Evolutionary conservation across 2,888 invertebrate genomes (phyloP).

Genomic region (Aporophyla lueneburgensis): DNA sequence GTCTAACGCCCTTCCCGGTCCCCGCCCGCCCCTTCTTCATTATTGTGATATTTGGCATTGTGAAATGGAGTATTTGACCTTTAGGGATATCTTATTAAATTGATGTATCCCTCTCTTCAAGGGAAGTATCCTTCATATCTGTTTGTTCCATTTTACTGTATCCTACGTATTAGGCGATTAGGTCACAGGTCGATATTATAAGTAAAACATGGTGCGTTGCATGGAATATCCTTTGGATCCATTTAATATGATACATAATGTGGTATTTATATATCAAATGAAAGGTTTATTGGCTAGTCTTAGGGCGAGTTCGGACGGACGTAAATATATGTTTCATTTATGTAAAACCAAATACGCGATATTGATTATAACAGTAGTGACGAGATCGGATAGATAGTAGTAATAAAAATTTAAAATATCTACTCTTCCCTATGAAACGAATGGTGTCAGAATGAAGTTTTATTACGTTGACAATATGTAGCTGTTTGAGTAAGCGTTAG

Average conservation of each 20-base stretch:
- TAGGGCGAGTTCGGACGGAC: slow-evolving; percentile 62
- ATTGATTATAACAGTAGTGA: slow-evolving; percentile 69
- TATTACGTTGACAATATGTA: slow-evolving; percentile 58
- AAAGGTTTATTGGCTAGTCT: slow-evolving; percentile 71
- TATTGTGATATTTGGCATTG: slow-evolving; percentile 71
- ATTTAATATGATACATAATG: slow-evolving; percentile 70
- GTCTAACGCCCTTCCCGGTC: slow-evolving; percentile 75
- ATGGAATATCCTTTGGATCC: slow-evolving; percentile 69
- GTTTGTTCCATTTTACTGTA: slow-evolving; percentile 60
- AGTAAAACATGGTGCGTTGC: slow-evolving; percentile 73
- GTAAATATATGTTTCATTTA: slow-evolving; percentile 66
- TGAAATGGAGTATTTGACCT: slow-evolving; percentile 55
- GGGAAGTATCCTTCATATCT: slow-evolving; percentile 57
- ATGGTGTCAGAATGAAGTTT: slow-evolving; percentile 66
- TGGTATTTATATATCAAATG: slow-evolving; percentile 66
- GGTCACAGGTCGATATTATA: slow-evolving; percentile 63
- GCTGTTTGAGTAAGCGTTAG: slow-evolving; percentile 38
- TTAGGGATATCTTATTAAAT: slow-evolving; percentile 52
- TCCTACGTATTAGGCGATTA: slow-evolving; percentile 56
- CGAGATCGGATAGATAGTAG: slow-evolving; percentile 68
- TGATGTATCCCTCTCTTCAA: slow-evolving; percentile 38
- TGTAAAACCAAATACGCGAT: slow-evolving; percentile 76
- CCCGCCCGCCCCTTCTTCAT: slow-evolving; percentile 42
- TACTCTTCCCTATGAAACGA: slow-evolving; percentile 64
- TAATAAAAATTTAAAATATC: slow-evolving; percentile 63